Base-by-base conservation (phyloP, 2,113 vertebrate genomes). In the Aspiorhynchus laticeps region DNA sequence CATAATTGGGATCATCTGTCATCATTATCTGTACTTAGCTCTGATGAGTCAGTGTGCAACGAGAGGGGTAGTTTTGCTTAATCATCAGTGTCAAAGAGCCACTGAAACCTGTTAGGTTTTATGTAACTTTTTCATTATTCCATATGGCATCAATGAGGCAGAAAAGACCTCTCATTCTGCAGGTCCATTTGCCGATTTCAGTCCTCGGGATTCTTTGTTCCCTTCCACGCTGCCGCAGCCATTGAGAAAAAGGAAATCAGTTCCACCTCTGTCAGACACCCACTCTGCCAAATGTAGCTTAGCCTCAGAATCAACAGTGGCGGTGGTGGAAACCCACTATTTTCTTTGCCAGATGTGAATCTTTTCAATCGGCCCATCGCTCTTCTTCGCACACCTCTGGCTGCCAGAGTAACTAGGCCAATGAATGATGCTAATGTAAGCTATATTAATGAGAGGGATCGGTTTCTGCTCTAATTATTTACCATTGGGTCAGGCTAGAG, bases 391-490 rank as follows among this genome's bases (percentile, higher is more conserved):
- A 31, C 28, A 83, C 61, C 87, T 83, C 67, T 85, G 80, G 79
- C 79, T 85, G 80, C 75, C 56, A 17, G 61, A 86, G 84, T 86
- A 88, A 88, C 85, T 88, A 86, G 87, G 90, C 85, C 81, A 87
- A 73, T 90, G 89, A 83, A 53, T 79, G 76, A 87, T 89, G 85
- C 82, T 84, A 87, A 71, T 80, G 88, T 82, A 85, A 80, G 80
- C 86, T 77, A 88, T 89, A 92, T 92, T 90, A 90, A 90, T 88
- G 87, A 90, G 78, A 56, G 74, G 53, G 51, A 88, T 89, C 51
- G 61, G 84, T 87, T 92, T 92, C 88, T 88, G 89, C 90, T 88
- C 90, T 88, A 88, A 90, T 92, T 91, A 91, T 90, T 92, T 90
- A 90, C 83, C 53, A 87, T 87, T 63, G 76, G 87, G 89, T 88